These are phyloP conservation scores for Tokudaia tokunoshimensis DNA, from an alignment of 2,797 vertebrate genomes.

Conservation along the genomic window DNA sequence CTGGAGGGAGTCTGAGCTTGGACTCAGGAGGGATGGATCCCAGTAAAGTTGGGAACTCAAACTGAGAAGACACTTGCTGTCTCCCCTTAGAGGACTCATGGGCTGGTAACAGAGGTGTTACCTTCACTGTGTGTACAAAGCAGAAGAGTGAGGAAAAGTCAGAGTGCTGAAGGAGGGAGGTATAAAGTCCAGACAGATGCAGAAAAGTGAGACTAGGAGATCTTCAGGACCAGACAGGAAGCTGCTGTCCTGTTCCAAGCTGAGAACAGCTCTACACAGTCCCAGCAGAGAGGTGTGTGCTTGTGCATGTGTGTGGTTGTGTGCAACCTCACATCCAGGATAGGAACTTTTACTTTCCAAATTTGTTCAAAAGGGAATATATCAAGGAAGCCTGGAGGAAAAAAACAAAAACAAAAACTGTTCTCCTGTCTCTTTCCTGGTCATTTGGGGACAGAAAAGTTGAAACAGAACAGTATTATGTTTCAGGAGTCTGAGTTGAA, in stretches of 20 bases:
- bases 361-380: conserved; percentile 32
- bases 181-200: neutral
- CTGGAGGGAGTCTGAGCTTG: neutral
- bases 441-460: conserved; percentile 10
- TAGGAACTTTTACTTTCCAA: neutral
- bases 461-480: neutral
- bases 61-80: neutral
- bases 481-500: neutral
- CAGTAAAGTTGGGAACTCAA: neutral
- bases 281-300: neutral
- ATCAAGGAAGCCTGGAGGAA: conserved; percentile 1
- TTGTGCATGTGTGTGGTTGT: too few species aligned
- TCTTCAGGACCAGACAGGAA: neutral
- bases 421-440: neutral
- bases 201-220: neutral
- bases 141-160: neutral
- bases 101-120: neutral
- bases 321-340: neutral
- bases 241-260: neutral
- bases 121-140: neutral
- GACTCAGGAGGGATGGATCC: neutral
- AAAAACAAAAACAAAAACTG: neutral
- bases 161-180: neutral
- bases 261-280: neutral
- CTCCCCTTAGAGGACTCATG: neutral